Conservation (phyloP, 2,797 vertebrate species). For the Cyclopterus lumpus region DNA sequence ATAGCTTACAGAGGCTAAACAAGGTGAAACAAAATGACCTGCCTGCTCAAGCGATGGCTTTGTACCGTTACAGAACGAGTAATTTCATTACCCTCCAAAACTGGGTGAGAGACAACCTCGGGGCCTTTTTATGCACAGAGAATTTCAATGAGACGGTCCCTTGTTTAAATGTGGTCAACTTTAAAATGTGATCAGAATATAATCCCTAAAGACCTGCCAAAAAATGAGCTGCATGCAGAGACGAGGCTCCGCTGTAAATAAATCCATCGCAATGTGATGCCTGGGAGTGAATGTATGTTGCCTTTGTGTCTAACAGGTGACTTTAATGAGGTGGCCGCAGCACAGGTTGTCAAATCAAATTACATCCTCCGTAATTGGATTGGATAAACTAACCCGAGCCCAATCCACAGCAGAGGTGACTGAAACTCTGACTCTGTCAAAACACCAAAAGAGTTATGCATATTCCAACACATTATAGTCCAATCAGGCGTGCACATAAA, state of each 20-base stretch:
- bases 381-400: conserved; percentile 41
- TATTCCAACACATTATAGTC: conserved; percentile 17
- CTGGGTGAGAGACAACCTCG: conserved; percentile 13
- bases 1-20: conserved; percentile 9
- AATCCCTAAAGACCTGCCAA: conserved; percentile 1
- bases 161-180: conserved; percentile 9
- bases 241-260: neutral
- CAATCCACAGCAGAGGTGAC: conserved; percentile 28
- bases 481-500: conserved; percentile 1
- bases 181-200: conserved; percentile 12
- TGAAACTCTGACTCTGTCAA: conserved; percentile 2
- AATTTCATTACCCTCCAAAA: conserved; percentile 28
- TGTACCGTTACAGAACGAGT: neutral
- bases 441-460: conserved; percentile 27
- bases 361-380: conserved; percentile 38
- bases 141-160: conserved; percentile 13
- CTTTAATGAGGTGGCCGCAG: conserved; percentile 13
- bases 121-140: conserved; percentile 18
- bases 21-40: conserved; percentile 1
- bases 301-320: conserved; percentile 33
- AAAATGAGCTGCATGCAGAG: conserved; percentile 20
- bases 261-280: conserved; percentile 24
- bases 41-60: conserved; percentile 4
- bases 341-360: conserved; percentile 51
- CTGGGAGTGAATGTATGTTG: conserved; percentile 20